Base-by-base conservation (phyloP, 1,140 invertebrate genomes). In the Maniola jurtina region DNA sequence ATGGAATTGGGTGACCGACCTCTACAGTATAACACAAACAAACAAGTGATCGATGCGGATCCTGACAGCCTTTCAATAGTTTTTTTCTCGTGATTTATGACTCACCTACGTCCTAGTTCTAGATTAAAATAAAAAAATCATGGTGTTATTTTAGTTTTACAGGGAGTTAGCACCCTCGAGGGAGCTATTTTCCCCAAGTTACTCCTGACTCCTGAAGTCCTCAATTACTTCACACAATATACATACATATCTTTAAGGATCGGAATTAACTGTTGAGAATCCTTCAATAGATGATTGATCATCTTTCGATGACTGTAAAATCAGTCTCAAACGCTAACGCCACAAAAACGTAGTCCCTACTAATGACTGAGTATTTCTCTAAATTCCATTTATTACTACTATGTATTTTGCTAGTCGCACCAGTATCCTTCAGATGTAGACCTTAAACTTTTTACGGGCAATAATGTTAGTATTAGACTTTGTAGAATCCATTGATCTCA, bases 11-110 rank as follows among this genome's bases (percentile, higher is more conserved):
- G 84, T 85, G 75, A 77, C 65, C 77, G 81, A 87, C 77, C 84
- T 78, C 77, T 76, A 64, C 62, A 61, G 71, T 76, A 78, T 76
- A 78, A 77, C 76, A 72, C 80, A 84, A 83, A 83, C 82, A 87
- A 89, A 86, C 83, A 88, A 72, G 79, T 82, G 73, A 84, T 84
- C 82, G 71, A 81, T 84, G 71, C 50, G 38, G 64, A 62, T 57
- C 61, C 64, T 56, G 61, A 70, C 58, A 64, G 60, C 63, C 50
- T 61, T 34, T 55, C 16, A 33, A 57, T 56, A 65, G 61, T 71
- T 72, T 15, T n/a, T 48, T 54, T 35, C 0, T 42, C 14, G 16
- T 48, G 33, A 58, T 64, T 57, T 64, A 45, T 0, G 16, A 15
- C 55, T 13, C 13, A 15, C 8, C 55, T 25, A 57, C n/a, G 11